Evolutionary conservation across 2,888 invertebrate species (phyloP), one percentile per base, ranked within the genome.

Genomic region (Scaptomyza parva): DNA sequence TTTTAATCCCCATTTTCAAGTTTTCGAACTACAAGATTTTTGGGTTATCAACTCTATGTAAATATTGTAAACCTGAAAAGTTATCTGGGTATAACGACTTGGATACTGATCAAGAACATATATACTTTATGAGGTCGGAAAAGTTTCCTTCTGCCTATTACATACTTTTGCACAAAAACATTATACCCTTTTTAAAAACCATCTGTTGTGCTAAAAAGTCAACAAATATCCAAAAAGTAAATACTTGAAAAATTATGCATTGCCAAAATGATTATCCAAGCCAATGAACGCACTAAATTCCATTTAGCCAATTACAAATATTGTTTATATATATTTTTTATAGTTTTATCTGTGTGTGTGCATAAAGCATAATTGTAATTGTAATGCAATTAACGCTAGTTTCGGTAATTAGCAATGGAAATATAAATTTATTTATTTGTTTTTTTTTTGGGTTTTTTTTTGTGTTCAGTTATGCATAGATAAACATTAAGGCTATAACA

Each of bases 371-470:
- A 40, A 40, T 45, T 14, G 12, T n/a, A 33, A 52, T 67, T 39
- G 7, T 37, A 0, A n/a, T 33, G 35, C 28, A 63, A 70, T 60
- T 60, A 55, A 44, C 41, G 62, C 24, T n/a, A 26, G n/a, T 58
- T 30, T 18, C 7, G 2, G 43, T 45, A 61, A 62, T 65, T 64
- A 39, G 52, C 39, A 51, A 58, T 47, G 33, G 11, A 61, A 30
- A 47, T 33, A 33, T n/a, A 33, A 26, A 40, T 35, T 8, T 18
- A 26, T 26, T 51, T 50, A 17, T 26, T 9, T 26, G 12, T 39
- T 14, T 35, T 12, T 47, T 28, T 11, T n/a, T n/a, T n/a, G n/a
- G n/a, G n/a, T n/a, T n/a, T n/a, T 11, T 2, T 28, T 26, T 22
- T 2, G 26, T 7, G 3, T 26, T 26, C 3, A 12, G 28, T 17